These are phyloP conservation scores for human DNA, from an alignment of 2,113 vertebrate species.

Conservation along the genomic window DNA sequence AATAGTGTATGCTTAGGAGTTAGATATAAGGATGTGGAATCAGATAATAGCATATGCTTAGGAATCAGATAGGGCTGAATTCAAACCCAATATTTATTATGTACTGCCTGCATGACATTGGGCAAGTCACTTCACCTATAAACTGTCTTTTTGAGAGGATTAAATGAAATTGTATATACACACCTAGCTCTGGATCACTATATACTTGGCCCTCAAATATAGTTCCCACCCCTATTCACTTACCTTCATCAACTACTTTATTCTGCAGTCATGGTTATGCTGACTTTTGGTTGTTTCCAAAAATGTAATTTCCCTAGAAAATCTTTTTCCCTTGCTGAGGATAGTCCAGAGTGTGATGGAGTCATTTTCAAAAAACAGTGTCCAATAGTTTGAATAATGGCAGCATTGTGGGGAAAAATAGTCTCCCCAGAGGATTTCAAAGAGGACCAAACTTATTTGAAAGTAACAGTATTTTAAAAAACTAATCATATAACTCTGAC, in stretches of 20 bases:
- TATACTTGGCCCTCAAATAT: neutral
- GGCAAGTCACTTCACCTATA: neutral
- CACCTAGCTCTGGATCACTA: neutral
- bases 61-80: neutral
- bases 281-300: neutral
- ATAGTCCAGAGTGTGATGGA: neutral
- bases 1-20: neutral
- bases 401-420: neutral
- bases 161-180: neutral
- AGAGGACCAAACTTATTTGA: conserved; percentile 18
- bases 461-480: neutral
- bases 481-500: neutral
- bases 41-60: neutral
- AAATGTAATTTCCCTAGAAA: conserved; percentile 9
- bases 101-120: neutral
- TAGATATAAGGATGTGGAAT: neutral
- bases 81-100: neutral
- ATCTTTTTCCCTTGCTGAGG: neutral
- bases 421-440: neutral
- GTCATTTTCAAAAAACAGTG: neutral
- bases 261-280: neutral
- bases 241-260: neutral
- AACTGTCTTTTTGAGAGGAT: conserved; percentile 33
- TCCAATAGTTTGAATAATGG: neutral
- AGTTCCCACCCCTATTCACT: neutral